A percentile compares a stretch with the other conserved stretches of the same genome.
Evolutionary conservation across 1,140 invertebrate genomes (phyloP).

Genomic region (Heliconius melpomene): DNA sequence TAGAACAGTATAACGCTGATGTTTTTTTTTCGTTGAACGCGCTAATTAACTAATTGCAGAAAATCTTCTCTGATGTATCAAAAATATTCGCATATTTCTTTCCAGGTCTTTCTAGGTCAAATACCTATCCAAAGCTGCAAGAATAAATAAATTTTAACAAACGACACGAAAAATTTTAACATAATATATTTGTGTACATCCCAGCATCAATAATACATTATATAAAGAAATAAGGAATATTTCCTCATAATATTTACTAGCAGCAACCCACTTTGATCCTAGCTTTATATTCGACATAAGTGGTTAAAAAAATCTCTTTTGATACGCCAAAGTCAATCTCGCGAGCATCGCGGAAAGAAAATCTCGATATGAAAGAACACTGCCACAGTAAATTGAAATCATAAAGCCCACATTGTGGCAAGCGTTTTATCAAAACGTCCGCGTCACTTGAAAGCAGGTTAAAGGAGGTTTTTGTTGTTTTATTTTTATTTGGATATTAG

Average conservation of each 20-base stretch:
- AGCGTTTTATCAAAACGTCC: not conserved
- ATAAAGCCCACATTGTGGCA: not conserved
- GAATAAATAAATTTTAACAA: too few relatives aligned
- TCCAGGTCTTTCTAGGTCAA: too few relatives aligned
- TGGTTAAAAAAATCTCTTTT: constrained; percentile 6
- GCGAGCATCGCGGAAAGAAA: not conserved
- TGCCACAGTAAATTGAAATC: not conserved
- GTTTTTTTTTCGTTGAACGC: too few relatives aligned
- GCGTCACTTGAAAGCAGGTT: not conserved
- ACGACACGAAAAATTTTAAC: too few relatives aligned
- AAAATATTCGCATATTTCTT: too few relatives aligned
- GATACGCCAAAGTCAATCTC: constrained; percentile 5
- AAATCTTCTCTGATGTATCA: too few relatives aligned
- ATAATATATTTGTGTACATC: too few relatives aligned
- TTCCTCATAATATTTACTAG: constrained; percentile 1
- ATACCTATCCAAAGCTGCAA: too few relatives aligned
- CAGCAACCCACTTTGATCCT: not conserved
- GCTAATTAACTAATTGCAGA: too few relatives aligned
- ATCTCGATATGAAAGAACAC: not conserved
- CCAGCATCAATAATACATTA: not conserved
- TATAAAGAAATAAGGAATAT: not conserved
- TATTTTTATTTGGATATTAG: not conserved
- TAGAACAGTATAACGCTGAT: too few relatives aligned
- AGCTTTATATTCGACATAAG: not conserved
- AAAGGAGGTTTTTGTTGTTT: not conserved